Evolutionary conservation across 2,888 invertebrate species (phyloP).

Genomic region (Cacoxenus indagator): DNA sequence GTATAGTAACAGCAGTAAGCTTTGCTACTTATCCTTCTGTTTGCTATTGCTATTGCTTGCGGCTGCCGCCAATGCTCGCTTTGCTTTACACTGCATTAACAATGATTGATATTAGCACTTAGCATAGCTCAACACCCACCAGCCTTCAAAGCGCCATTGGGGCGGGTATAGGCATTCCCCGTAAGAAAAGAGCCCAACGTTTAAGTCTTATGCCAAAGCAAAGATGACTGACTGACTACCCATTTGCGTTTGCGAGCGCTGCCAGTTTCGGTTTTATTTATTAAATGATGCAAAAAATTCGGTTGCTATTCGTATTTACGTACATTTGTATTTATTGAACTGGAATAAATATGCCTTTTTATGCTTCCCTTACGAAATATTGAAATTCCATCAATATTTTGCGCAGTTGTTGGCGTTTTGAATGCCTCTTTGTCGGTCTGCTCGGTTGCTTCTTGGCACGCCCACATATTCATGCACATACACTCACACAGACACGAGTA

Average conservation of each 20-base stretch:
- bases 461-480: neutral
- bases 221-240: neutral
- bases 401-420: constrained; percentile 15
- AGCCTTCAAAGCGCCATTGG: neutral
- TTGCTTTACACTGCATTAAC: constrained; percentile 44
- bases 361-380: constrained; percentile 22
- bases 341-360: constrained; percentile 31
- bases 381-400: constrained; percentile 35
- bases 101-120: constrained; percentile 50
- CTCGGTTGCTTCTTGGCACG: neutral
- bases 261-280: constrained; percentile 22
- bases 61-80: neutral
- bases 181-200: constrained; percentile 5
- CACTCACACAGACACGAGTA: neutral
- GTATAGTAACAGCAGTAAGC: neutral
- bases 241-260: neutral
- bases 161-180: neutral
- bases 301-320: constrained; percentile 6
- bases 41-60: neutral
- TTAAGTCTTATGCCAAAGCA: neutral
- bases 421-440: neutral
- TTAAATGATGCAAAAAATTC: constrained; percentile 39
- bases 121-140: constrained; percentile 38
- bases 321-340: constrained; percentile 34
- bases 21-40: neutral